Conservation (phyloP, 2,113 vertebrate species). For the Sceloporus undulatus region DNA sequence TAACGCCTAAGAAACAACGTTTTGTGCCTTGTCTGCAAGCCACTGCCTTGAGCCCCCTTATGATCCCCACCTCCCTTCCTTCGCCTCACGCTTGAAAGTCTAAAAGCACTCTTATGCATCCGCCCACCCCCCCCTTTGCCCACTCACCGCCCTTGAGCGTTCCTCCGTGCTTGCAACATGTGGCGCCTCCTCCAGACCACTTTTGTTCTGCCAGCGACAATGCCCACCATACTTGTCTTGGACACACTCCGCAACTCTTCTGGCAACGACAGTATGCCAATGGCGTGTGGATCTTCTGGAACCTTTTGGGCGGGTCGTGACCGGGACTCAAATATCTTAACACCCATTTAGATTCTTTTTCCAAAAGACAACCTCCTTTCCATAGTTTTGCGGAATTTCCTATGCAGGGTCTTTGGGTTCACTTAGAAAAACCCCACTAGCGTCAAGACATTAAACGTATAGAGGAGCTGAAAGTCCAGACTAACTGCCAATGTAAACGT, state of each 20-base stretch:
- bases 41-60: too few relatives aligned
- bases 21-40: constrained; percentile 20
- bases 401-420: neutral
- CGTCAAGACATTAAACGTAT: neutral
- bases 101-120: constrained; percentile 23
- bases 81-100: constrained; percentile 31
- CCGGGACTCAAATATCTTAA: constrained; percentile 43
- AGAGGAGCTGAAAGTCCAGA: neutral
- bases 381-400: neutral
- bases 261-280: constrained; percentile 56
- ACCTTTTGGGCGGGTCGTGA: constrained; percentile 51
- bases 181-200: constrained; percentile 51
- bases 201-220: constrained; percentile 66
- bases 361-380: constrained; percentile 48
- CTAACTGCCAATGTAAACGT: neutral
- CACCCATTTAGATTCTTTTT: constrained; percentile 42
- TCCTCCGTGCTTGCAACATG: constrained; percentile 50
- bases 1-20: constrained; percentile 28
- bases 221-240: constrained; percentile 64
- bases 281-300: constrained; percentile 66
- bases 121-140: too few relatives aligned
- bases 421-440: fast-evolving
- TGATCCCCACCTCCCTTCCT: too few relatives aligned
- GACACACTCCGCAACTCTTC: constrained; percentile 54
- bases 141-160: too few relatives aligned